Percentiles rank a stretch among this genome's conserved stretches.
phyloP scores from a whole-genome alignment of 2,888 invertebrate species.

The Trichogramma dendrolimi region DNA sequence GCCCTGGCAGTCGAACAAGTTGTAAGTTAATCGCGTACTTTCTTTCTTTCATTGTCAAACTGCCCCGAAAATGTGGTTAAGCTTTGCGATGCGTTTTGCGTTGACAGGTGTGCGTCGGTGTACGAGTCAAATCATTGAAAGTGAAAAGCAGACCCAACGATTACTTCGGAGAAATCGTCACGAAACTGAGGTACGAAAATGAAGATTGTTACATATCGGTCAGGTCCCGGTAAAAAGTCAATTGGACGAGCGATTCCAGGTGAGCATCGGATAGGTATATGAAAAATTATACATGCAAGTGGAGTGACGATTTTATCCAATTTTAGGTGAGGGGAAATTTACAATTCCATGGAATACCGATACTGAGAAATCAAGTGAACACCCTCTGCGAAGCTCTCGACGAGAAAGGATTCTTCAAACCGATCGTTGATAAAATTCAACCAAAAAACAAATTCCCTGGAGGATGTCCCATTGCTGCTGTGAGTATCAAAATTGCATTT shows the following conservation, averaged over 20 bases:
- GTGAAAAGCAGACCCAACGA: conserved; percentile 5
- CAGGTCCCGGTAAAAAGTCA: conserved; percentile 9
- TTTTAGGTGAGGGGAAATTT: conserved; percentile 4
- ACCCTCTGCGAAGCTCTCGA: conserved; percentile 9
- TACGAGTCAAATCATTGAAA: conserved; percentile 4
- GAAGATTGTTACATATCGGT: conserved; percentile 4
- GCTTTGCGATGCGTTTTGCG: too few relatives aligned
- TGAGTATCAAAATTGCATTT: background rate
- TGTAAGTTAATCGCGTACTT: conserved; percentile 8
- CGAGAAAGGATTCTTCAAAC: conserved; percentile 10
- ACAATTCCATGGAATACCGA: conserved; percentile 2
- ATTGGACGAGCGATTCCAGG: conserved; percentile 6
- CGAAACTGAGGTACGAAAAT: background rate
- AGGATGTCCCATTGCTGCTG: conserved; percentile 13
- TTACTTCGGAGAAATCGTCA: conserved; percentile 9
- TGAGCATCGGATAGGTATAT: background rate
- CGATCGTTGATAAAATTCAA: conserved; percentile 5
- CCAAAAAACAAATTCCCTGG: conserved; percentile 5
- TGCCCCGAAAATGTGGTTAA: background rate
- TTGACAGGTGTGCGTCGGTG: background rate
- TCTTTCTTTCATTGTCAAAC: background rate
- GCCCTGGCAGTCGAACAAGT: conserved; percentile 6
- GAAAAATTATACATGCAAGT: too few relatives aligned
- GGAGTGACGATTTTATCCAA: background rate
- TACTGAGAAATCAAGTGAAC: background rate